A percentile compares a stretch with the other conserved stretches of the same genome.
These are phyloP conservation scores for Actenoides hombroni DNA, from an alignment of 2,113 vertebrate genomes.

Conservation along the genomic window DNA sequence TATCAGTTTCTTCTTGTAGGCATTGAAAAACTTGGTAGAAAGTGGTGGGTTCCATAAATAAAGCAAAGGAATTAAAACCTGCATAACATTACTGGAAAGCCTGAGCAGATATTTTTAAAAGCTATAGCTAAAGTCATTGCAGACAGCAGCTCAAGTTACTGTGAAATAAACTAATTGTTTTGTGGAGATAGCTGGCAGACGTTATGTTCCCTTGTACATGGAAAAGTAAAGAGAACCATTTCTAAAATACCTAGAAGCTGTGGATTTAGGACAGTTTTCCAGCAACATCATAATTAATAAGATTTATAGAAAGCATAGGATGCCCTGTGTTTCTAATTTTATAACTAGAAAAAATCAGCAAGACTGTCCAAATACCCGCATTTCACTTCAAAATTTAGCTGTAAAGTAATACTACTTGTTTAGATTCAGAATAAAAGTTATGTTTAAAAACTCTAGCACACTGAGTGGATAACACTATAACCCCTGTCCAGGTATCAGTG, in stretches of 20 bases:
- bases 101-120: not conserved
- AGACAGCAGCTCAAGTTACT: not conserved
- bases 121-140: not conserved
- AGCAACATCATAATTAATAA: slow-evolving; percentile 8
- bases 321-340: slow-evolving; percentile 29
- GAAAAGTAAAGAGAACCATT: slow-evolving; percentile 32
- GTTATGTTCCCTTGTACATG: not conserved
- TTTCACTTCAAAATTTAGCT: not conserved
- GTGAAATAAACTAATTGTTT: slow-evolving; percentile 31
- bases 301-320: slow-evolving; percentile 35
- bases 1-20: not conserved
- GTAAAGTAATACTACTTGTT: not conserved
- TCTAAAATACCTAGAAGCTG: not conserved
- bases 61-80: not conserved
- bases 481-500: not conserved
- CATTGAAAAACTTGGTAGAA: not conserved
- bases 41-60: not conserved
- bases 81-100: not conserved
- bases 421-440: not conserved
- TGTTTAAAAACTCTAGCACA: not conserved
- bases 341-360: not conserved
- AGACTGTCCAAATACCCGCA: not conserved
- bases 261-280: slow-evolving; percentile 41
- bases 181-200: not conserved
- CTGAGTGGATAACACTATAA: not conserved